Base-by-base conservation (phyloP, 2,797 vertebrate species). In the Notolabrus celidotus region DNA sequence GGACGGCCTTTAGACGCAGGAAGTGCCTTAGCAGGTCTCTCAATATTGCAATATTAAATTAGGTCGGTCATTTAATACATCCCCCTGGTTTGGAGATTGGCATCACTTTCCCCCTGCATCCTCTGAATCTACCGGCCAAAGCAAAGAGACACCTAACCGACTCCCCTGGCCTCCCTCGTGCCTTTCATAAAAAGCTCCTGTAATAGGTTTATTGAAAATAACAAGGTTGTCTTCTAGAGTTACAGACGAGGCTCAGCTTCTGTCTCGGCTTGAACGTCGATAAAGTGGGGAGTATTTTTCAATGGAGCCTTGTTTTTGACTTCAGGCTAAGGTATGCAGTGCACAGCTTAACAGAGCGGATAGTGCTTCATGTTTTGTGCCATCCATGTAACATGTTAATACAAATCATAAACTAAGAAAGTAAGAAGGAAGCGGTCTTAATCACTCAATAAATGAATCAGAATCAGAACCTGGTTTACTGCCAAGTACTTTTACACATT, bases 191-290 rank as follows among this genome's bases (percentile, higher is more conserved):
- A 72, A 82, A 79, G 81, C 81, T 80, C 54, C 73, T 86, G 55
- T 91, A 90, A 91, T 88, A 83, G 84, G 69, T 88, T 91, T 91
- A 90, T 89, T 90, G 90, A 90, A 82, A 91, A 86, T 92, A 90
- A 91, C 88, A 86, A 88, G 91, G 87, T 89, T 88, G 85, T 85
- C 75, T 88, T 86, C 90, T 90, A 73, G 77, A 72, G 89, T 90
- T 92, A 88, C 89, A 85, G 82, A 77, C 72, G 5, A 58, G 69
- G 58, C 78, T 79, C 41, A 61, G 81, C 68, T 56, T 39, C 85
- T 80, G 79, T 89, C 88, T 89, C 66, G 6, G 70, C 45, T 67
- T 16, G 27, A 75, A 80, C 57, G 45, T 88, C 89, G 77, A 88
- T 91, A 88, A 84, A 66, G 42, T 53, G 10, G 49, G 17, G 45